Evolutionary conservation across 2,888 invertebrate species (phyloP), one percentile per base, ranked within the genome.

Genomic region (Tanypteryx hageni): DNA sequence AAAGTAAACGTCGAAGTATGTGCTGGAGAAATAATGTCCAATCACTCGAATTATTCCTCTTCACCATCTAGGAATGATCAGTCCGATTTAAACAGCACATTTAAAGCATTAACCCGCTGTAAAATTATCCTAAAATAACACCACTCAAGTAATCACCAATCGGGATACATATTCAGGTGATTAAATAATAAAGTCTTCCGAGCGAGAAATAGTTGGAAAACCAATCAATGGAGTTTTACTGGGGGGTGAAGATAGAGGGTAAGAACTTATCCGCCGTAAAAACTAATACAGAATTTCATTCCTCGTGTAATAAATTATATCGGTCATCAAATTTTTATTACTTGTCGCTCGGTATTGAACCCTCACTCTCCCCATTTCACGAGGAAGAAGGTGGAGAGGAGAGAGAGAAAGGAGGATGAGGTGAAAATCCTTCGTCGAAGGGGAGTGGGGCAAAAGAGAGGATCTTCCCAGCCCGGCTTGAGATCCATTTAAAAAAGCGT

Each of bases 261-360:
- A 22, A 22, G 22, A 76, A 76, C 27, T 27, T 27, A 76, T 76
- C 76, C 76, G 76, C 76, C 22, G 76, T 76, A 27, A 76, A 76
- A 76, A 76, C 76, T 76, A 76, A 76, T 76, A 76, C 22, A 76
- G 76, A 76, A 76, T 76, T 76, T 76, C 22, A 76, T 76, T 76
- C 76, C 76, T 76, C 76, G 76, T 27, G 22, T 22, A 76, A 76
- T 76, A 76, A 27, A 76, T 76, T 76, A 76, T 76, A 76, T 27
- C 27, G 76, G 76, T 76, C 76, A 76, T 76, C 76, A 76, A 76
- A 76, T 22, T 76, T 76, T 76, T 76, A 76, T 76, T 76, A 76
- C 76, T 27, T 76, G 76, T 76, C 76, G 76, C 76, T 76, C 76
- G 76, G 76, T 76, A 76, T 76, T 76, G 76, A 76, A 76, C 76